phyloP scores from a whole-genome alignment of 2,888 invertebrate genomes.

The Ennomos quercinarius region DNA sequence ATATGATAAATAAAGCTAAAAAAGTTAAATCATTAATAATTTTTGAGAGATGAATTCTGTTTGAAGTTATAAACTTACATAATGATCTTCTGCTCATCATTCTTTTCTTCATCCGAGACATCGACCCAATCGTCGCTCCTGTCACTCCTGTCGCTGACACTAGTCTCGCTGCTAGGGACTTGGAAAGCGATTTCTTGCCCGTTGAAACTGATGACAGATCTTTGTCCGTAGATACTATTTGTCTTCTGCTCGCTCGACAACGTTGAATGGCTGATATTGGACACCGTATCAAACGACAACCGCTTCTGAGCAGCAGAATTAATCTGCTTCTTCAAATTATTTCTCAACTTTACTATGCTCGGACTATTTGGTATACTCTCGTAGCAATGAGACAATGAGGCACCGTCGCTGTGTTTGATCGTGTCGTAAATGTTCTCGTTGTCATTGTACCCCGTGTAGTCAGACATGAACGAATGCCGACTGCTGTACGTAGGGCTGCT shows the following conservation, averaged over 20 bases:
- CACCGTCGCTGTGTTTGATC: slow-evolving; percentile 83
- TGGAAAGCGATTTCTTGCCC: slow-evolving; percentile 81
- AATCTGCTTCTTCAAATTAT: slow-evolving; percentile 68
- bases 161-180: slow-evolving; percentile 85
- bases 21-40: too few species aligned
- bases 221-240: slow-evolving; percentile 86
- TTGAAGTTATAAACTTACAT: slow-evolving; percentile 77
- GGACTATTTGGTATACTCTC: slow-evolving; percentile 85
- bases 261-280: slow-evolving; percentile 82
- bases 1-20: too few species aligned
- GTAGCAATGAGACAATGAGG: slow-evolving; percentile 84
- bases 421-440: slow-evolving; percentile 87
- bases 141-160: slow-evolving; percentile 86
- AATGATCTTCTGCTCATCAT: slow-evolving; percentile 80
- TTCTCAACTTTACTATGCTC: slow-evolving; percentile 74
- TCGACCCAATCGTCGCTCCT: slow-evolving; percentile 89
- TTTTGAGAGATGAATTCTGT: too few species aligned
- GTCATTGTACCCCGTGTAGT: slow-evolving; percentile 75
- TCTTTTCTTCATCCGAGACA: slow-evolving; percentile 85
- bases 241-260: slow-evolving; percentile 86
- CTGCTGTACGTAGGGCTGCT: slow-evolving; percentile 72
- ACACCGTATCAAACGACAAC: slow-evolving; percentile 77
- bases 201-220: slow-evolving; percentile 78
- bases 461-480: slow-evolving; percentile 72
- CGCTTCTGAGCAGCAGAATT: slow-evolving; percentile 72